phyloP scores from a whole-genome alignment of 2,888 invertebrate species.

The Rotaria socialis region DNA sequence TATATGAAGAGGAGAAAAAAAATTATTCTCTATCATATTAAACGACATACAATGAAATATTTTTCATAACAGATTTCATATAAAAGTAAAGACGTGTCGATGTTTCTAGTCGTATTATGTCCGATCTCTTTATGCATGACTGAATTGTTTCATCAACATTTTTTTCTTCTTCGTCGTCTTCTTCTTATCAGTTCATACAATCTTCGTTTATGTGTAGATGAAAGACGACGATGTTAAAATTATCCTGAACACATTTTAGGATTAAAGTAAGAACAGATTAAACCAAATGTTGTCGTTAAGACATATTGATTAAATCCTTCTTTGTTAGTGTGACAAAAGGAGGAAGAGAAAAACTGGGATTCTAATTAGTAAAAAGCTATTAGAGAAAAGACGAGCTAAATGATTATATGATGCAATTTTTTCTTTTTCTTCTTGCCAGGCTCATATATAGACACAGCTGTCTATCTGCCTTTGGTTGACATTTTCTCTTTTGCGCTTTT shows the following conservation, averaged over 20 bases:
- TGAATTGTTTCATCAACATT: neutral
- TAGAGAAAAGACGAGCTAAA: neutral
- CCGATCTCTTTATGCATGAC: neutral
- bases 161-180: neutral
- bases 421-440: neutral
- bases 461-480: neutral
- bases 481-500: conserved; percentile 2
- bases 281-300: neutral
- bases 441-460: neutral
- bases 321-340: too few relatives aligned
- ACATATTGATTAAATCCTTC: too few relatives aligned
- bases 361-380: neutral
- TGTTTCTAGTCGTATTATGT: neutral
- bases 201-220: neutral
- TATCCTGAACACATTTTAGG: neutral
- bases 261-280: neutral
- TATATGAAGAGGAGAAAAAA: neutral
- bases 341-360: too few relatives aligned
- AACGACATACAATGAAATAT: neutral
- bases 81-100: neutral
- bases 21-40: neutral
- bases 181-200: neutral
- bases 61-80: neutral
- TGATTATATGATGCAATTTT: neutral
- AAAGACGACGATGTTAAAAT: neutral